These are phyloP conservation scores for Diorhabda sublineata DNA, from an alignment of 1,140 invertebrate species.

Conservation along the genomic window DNA sequence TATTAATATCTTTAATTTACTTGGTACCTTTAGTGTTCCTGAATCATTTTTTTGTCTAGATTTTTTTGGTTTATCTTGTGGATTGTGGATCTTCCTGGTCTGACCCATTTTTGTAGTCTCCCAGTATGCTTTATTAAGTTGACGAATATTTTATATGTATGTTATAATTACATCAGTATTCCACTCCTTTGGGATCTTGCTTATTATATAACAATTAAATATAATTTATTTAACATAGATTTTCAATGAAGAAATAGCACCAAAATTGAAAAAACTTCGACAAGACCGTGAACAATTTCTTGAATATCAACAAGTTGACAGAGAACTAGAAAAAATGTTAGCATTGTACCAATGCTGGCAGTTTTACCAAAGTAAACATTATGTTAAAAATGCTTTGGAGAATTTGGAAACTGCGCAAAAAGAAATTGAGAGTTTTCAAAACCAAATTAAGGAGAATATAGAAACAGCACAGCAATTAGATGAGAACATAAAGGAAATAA, in stretches of 20 bases:
- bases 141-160: too few species aligned
- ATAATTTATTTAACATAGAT: slow-evolving; percentile 53
- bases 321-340: slow-evolving; percentile 82
- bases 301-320: slow-evolving; percentile 81
- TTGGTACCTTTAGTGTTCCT: too few species aligned
- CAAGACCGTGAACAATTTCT: slow-evolving; percentile 81
- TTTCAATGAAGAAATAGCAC: slow-evolving; percentile 82
- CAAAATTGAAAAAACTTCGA: slow-evolving; percentile 81
- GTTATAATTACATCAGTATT: too few species aligned
- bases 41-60: too few species aligned
- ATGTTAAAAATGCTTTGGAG: slow-evolving; percentile 52
- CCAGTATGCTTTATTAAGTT: too few species aligned
- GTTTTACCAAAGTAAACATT: slow-evolving; percentile 57
- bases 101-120: too few species aligned
- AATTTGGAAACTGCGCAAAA: slow-evolving; percentile 53
- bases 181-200: too few species aligned
- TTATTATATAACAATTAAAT: too few species aligned
- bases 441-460: slow-evolving; percentile 53
- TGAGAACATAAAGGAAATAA: slow-evolving; percentile 51
- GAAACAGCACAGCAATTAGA: slow-evolving; percentile 50
- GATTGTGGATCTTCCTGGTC: too few species aligned
- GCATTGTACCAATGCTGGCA: slow-evolving; percentile 74
- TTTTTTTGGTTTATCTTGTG: too few species aligned
- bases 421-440: slow-evolving; percentile 53
- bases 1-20: too few species aligned